A percentile compares a stretch with the other conserved stretches of the same genome.
Evolutionary conservation across 2,113 vertebrate genomes (phyloP).

Genomic region (Pelusios castaneus): DNA sequence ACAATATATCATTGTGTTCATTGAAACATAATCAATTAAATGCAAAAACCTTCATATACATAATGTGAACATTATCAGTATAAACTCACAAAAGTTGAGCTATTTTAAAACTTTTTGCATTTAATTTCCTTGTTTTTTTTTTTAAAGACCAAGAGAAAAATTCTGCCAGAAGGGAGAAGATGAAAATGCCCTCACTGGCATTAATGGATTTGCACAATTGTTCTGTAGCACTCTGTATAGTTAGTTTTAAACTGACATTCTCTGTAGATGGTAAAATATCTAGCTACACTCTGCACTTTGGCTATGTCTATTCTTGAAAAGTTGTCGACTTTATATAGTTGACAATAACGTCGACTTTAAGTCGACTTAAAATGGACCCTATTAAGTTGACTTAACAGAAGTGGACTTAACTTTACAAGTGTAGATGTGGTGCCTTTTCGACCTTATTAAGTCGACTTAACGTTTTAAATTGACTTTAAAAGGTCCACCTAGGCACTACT

Average conservation of each 20-base stretch:
- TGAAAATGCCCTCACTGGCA: neutral
- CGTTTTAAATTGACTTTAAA: too few relatives aligned
- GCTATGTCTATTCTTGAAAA: too few relatives aligned
- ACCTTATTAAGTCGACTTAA: too few relatives aligned
- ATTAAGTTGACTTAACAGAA: too few relatives aligned
- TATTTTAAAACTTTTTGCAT: neutral
- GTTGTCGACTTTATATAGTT: too few relatives aligned
- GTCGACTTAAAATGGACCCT: too few relatives aligned
- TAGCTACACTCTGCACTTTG: neutral
- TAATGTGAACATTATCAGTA: neutral
- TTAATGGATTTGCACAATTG: neutral
- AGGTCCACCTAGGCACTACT: too few relatives aligned
- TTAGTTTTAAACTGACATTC: neutral
- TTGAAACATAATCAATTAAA: slow-evolving; percentile 10
- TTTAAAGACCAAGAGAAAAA: neutral
- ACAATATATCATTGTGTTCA: slow-evolving; percentile 11
- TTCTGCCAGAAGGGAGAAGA: neutral
- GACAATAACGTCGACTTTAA: too few relatives aligned
- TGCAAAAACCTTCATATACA: neutral
- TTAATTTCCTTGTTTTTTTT: neutral
- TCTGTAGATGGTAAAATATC: neutral
- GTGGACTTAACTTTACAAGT: too few relatives aligned
- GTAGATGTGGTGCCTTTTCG: too few relatives aligned
- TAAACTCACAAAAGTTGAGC: neutral
- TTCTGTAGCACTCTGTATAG: neutral